Conservation (phyloP, 2,888 invertebrate genomes). For the Lasioglossum vierecki region DNA sequence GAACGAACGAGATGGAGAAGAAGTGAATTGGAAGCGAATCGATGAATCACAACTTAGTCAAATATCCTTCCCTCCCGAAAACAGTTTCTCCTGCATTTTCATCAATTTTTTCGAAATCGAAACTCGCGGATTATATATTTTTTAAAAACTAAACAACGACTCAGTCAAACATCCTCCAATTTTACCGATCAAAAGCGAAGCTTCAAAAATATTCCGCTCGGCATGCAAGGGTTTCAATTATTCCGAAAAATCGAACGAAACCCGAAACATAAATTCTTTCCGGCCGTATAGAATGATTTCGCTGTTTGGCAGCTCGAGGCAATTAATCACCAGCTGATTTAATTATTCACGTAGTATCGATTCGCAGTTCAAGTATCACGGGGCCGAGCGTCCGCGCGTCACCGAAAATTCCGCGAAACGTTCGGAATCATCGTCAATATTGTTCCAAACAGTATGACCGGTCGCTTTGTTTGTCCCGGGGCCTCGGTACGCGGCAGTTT, state of each 20-base stretch:
- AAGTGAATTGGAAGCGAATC: constrained; percentile 7
- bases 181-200: too few species aligned
- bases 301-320: neutral
- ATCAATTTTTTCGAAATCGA: neutral
- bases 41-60: neutral
- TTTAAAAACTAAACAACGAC: neutral
- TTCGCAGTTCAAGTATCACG: neutral
- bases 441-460: constrained; percentile 1
- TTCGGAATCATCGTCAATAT: constrained; percentile 15
- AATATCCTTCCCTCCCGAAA: neutral
- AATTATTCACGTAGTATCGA: neutral
- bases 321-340: constrained; percentile 2
- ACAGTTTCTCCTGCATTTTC: too few species aligned
- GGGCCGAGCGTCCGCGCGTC: neutral
- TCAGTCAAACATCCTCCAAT: neutral
- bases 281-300: neutral
- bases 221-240: neutral
- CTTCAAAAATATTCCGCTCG: neutral
- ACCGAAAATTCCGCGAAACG: neutral
- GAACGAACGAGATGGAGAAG: neutral
- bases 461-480: neutral
- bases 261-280: neutral
- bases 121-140: neutral
- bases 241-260: neutral
- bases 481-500: neutral